Evolutionary conservation across 2,797 vertebrate genomes (phyloP).

Genomic region (Falco peregrinus): DNA sequence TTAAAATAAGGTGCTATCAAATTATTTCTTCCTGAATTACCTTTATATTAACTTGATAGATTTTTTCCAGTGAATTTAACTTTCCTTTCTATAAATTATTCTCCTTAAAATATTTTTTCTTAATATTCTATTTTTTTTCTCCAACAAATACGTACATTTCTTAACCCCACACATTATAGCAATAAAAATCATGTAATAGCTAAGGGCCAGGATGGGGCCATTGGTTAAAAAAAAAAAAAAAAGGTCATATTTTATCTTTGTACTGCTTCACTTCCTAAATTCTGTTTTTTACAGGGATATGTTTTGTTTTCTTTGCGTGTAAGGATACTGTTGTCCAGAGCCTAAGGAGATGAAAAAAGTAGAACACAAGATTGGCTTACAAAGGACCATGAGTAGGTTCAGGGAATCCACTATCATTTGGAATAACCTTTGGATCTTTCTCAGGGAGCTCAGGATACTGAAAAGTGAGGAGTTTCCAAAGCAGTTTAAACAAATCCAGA

Average conservation of each 20-base stretch:
- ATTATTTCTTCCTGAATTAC: neutral
- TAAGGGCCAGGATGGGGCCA: fast-evolving
- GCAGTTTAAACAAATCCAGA: neutral
- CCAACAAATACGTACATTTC: neutral
- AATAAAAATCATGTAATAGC: neutral
- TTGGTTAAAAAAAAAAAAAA: neutral
- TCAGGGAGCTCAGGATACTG: neutral
- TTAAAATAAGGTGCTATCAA: neutral
- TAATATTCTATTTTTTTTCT: neutral
- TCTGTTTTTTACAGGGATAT: neutral
- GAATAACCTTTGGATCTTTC: neutral
- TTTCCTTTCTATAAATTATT: neutral
- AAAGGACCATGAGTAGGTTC: neutral
- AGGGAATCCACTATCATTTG: neutral
- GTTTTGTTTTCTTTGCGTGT: neutral
- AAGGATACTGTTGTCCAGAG: neutral
- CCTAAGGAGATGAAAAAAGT: neutral
- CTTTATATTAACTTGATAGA: neutral
- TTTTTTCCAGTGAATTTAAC: neutral
- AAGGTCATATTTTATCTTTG: fast-evolving
- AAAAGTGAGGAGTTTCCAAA: neutral
- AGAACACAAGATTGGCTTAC: neutral
- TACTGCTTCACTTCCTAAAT: neutral
- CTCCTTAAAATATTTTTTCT: neutral
- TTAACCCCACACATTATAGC: neutral